Percentiles rank a stretch among this genome's conserved stretches.
Evolutionary conservation across 2,113 vertebrate species (phyloP).

Genomic region (Hymenochirus boettgeri): DNA sequence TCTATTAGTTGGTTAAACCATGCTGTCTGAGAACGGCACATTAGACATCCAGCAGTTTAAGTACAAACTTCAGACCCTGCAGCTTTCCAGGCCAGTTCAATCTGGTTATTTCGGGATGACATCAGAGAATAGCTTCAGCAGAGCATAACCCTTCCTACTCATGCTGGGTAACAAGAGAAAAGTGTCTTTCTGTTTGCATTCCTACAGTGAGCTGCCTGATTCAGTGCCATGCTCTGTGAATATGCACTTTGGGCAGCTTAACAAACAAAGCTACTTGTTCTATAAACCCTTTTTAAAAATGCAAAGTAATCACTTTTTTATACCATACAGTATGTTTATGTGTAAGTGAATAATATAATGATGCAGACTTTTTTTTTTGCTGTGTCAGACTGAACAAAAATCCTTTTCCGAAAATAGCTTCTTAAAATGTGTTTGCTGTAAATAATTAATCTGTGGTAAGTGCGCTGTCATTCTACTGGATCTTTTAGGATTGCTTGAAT

Average conservation of each 20-base stretch:
- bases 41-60: conserved; percentile 50
- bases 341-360: no score
- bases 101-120: conserved; percentile 79
- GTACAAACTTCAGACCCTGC: conserved; percentile 75
- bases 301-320: no score
- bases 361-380: no score
- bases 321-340: no score
- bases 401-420: not conserved
- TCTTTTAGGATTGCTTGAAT: no score
- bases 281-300: no score
- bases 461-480: no score
- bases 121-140: conserved; percentile 60
- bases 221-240: not conserved
- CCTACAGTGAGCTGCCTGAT: not conserved
- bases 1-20: not conserved
- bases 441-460: not conserved
- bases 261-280: no score
- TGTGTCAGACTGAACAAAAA: no score
- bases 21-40: conserved; percentile 24
- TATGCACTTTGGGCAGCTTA: no score
- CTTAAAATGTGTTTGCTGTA: not conserved
- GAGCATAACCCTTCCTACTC: not conserved
- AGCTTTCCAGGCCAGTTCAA: conserved; percentile 72
- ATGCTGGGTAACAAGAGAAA: not conserved
- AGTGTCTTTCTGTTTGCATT: not conserved